Percentiles rank a stretch among this genome's conserved stretches.
These are phyloP conservation scores for Setophaga kirtlandii DNA, from an alignment of 2,113 vertebrate species.

Conservation along the genomic window DNA sequence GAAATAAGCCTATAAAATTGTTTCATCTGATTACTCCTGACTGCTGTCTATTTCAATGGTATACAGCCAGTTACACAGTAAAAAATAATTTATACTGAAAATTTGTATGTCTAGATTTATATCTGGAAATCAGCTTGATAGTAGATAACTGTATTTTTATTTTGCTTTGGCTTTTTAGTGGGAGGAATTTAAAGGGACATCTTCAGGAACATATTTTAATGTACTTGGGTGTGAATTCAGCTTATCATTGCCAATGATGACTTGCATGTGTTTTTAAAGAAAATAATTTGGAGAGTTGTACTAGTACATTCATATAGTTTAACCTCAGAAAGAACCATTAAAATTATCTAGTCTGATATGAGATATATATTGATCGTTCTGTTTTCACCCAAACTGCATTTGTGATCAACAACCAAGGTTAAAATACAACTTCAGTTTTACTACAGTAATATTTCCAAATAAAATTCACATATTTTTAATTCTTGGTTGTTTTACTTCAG, in stretches of 20 bases:
- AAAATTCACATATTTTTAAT: background rate
- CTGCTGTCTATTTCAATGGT: background rate
- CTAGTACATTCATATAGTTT: background rate
- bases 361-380: background rate
- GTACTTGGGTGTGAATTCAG: background rate
- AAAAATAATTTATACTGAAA: background rate
- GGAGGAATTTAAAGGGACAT: background rate
- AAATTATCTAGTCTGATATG: background rate
- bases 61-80: background rate
- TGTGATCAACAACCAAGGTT: background rate
- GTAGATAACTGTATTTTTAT: background rate
- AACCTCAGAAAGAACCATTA: background rate
- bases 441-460: background rate
- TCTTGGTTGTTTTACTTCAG: background rate
- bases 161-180: background rate
- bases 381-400: background rate
- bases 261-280: background rate
- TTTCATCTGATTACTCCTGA: background rate
- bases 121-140: background rate
- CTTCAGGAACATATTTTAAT: background rate
- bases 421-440: background rate
- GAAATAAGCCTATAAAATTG: background rate
- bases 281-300: background rate
- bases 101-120: background rate
- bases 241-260: background rate